Evolutionary conservation across 2,888 invertebrate species (phyloP).

Genomic region (Drosophila anomelani): DNA sequence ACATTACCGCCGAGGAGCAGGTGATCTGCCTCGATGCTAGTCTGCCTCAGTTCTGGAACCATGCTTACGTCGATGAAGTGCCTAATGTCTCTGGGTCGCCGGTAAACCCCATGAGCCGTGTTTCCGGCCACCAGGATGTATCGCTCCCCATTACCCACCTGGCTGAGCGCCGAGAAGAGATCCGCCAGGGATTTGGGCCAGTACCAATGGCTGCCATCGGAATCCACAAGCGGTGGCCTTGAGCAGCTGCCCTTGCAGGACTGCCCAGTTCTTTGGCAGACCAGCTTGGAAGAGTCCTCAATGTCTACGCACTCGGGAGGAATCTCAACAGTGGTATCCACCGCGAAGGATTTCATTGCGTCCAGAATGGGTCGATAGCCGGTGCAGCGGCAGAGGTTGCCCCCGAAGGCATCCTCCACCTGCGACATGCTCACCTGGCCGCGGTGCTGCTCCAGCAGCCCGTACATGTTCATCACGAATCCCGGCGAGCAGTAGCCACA

Average conservation of each 20-base stretch:
- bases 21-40: conserved; percentile 79
- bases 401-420: conserved; percentile 91
- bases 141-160: conserved; percentile 66
- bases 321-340: conserved; percentile 86
- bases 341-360: conserved; percentile 90
- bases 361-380: conserved; percentile 92
- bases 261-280: conserved; percentile 77
- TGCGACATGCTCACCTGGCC: conserved; percentile 87
- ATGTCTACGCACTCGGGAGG: conserved; percentile 85
- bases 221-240: conserved; percentile 22
- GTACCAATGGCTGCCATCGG: conserved; percentile 66
- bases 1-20: conserved; percentile 83
- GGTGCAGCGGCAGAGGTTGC: conserved; percentile 92
- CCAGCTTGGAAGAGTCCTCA: conserved; percentile 77
- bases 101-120: conserved; percentile 89
- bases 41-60: conserved; percentile 86
- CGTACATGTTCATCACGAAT: conserved; percentile 91
- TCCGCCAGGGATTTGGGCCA: conserved; percentile 75
- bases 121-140: conserved; percentile 92
- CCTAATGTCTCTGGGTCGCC: conserved; percentile 77
- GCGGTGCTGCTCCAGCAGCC: conserved; percentile 85
- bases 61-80: conserved; percentile 88
- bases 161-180: conserved; percentile 81
- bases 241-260: conserved; percentile 81
- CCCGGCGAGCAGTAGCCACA: conserved; percentile 92